Base-by-base conservation (phyloP, 2,113 vertebrate genomes). In the Nannospalax galili region DNA sequence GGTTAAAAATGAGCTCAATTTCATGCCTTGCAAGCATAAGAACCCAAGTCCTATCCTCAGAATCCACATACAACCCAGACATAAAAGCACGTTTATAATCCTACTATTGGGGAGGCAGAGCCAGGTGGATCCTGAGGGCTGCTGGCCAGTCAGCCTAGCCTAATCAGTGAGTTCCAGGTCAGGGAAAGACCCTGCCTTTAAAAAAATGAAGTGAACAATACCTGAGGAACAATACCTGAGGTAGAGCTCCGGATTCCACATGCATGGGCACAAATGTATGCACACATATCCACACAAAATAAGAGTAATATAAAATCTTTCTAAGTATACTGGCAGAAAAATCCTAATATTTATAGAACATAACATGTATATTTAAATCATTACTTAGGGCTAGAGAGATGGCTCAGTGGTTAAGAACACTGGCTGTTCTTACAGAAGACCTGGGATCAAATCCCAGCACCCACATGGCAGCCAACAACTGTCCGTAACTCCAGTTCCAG, bases 271-370 rank as follows among this genome's bases (percentile, higher is more conserved):
- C n/a, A 58, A 10, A 58, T 22, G 52, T 80, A 14, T 60, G 20
- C 35, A 80, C 77, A n/a, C 5, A 62, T 52, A 60, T 40, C n/a
- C 56, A 62, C 62, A 80, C 16, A 67, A 67, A 48, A 62, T n/a
- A 73, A 14, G 30, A 77, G 35, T 56, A 88, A 84, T 70, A 30
- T 84, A 90, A 95, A 92, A 94, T 4, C 32, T 30, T 86, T 70
- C 8, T 91, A 85, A 19, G 26, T 88, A 94, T 6, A 45, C 28
- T 65, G 62, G 60, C 6, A 84, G 40, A 79, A 91, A 91, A 92
- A 84, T 42, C 32, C 11, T 30, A 90, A 12, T 45, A 90, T 70
- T 65, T 92, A 93, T 26, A 42, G 15, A 69, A 60, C 65, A n/a
- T n/a, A n/a, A n/a, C n/a, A n/a, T n/a, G n/a, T n/a, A n/a, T n/a